Base-by-base conservation (phyloP, 2,888 invertebrate genomes). In the Eupithecia tripunctaria region DNA sequence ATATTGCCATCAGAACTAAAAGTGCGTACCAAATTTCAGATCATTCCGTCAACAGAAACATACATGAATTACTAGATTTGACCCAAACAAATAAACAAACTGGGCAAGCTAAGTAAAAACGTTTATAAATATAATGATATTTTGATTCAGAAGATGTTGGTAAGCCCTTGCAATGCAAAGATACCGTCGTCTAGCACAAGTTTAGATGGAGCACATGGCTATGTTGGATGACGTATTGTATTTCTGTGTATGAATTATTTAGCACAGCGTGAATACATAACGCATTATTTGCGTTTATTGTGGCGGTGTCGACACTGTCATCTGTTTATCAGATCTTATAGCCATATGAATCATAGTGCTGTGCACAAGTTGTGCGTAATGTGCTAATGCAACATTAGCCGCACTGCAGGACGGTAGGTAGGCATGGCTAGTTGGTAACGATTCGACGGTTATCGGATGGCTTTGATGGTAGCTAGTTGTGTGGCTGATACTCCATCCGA, bases 201-300 rank as follows among this genome's bases (percentile, higher is more conserved):
- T 56, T 56, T 21, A 56, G 21, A 5, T 25, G 12, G 25, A 21
- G 14, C 56, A 56, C 25, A 56, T 56, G 25, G 56, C 4, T 25
- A 29, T 18, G 47, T 51, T 51, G 3, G n/a, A 51, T 51, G 59
- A 59, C 59, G 18, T 60, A 29, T 29, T 14, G 18, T 60, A 29
- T 29, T 14, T 27, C 27, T 60, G 27, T 60, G 18, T 60, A 27
- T 60, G 29, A 60, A 60, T 60, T 29, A 60, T 60, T 60, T 29
- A 60, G 29, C 60, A 29, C 27, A 29, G 29, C 29, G 27, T 60
- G 29, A 29, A 60, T 60, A 29, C 60, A 29, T 10, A 60, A 15
- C 27, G 29, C 27, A 29, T 60, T 12, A 60, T 60, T 60, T 60
- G 60, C 60, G 29, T 60, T 29, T 8, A 60, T 60, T 60, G 7